Evolutionary conservation across 2,113 vertebrate genomes (phyloP), one percentile per base, ranked within the genome.

Genomic region (Psammodynastes pulverulentus): DNA sequence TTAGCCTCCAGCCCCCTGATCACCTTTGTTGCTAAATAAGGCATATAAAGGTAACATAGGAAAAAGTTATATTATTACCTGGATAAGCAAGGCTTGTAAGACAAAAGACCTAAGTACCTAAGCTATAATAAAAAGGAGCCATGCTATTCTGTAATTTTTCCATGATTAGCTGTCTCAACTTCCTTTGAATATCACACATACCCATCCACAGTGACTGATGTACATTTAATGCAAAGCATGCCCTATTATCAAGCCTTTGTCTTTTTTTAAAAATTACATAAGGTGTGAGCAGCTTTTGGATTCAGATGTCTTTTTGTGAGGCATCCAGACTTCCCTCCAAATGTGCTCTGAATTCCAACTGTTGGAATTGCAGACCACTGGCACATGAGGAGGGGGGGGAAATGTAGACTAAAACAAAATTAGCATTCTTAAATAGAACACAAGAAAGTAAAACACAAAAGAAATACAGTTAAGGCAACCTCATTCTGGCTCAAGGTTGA

Each of bases 351-450:
- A 79, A 79, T 79, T 43, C 34, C 72, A 79, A 43, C 19, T 49
- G 48, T 49, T 49, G 10, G 48, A 49, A 49, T 49, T 39, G 34
- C 72, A 43, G 72, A 43, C 72, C 34, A 79, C 34, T 79, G 17
- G n/a, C n/a, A 72, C 13, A 72, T 17, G 7, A 43, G 43, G 34
- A n/a, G 13, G n/a, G 0, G 0, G 5, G 2, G 6, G 2, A 8
- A 39, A 15, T 21, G 15, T 79, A 43, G 34, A 43, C 17, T 79
- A 43, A 79, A 79, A 79, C 34, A 79, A 43, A 79, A 79, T 79
- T 79, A 43, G 34, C 72, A 39, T 21, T 43, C 72, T 43, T 43
- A 79, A 79, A 79, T 9, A 79, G 34, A 43, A 79, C 34, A 79
- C 72, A 79, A 79, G 34, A 39, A 72, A 72, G 13, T n/a, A 67